phyloP scores from a whole-genome alignment of 2,113 vertebrate genomes.

The Mastomys natalensis region DNA sequence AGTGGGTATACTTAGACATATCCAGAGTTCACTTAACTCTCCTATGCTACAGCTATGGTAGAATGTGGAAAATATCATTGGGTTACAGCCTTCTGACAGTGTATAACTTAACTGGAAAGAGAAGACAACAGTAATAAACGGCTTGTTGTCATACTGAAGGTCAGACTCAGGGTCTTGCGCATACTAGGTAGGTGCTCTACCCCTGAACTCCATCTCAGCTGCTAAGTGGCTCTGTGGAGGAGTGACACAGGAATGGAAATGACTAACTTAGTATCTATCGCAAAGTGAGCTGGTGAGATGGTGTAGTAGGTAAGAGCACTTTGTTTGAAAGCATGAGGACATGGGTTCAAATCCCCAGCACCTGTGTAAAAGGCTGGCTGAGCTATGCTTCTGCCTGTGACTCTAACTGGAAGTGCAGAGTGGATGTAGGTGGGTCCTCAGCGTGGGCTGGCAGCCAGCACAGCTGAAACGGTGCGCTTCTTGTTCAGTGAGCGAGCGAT shows the following conservation, averaged over 20 bases:
- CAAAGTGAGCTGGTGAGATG: neutral
- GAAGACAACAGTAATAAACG: neutral
- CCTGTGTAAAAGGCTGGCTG: neutral
- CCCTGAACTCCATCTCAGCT: no score
- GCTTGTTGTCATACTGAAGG: neutral
- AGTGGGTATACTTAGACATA: neutral
- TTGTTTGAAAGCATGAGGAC: neutral
- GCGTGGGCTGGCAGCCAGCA: neutral
- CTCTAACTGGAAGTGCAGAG: no score
- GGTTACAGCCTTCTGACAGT: neutral
- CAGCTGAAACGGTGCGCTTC: neutral
- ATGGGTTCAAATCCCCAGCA: neutral
- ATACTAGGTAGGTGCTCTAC: neutral
- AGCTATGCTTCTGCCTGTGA: neutral
- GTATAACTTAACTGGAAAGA: neutral
- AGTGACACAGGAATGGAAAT: neutral
- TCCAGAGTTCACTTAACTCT: neutral
- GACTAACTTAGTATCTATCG: neutral
- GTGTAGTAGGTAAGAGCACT: neutral
- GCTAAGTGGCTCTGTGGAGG: constrained; percentile 3
- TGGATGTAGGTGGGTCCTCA: neutral
- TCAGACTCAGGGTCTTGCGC: neutral
- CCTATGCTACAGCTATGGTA: neutral
- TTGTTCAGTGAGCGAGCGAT: neutral
- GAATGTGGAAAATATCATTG: constrained; percentile 25